Evolutionary conservation across 2,797 vertebrate genomes (phyloP).

Genomic region (Xiphorhynchus erythropygius): DNA sequence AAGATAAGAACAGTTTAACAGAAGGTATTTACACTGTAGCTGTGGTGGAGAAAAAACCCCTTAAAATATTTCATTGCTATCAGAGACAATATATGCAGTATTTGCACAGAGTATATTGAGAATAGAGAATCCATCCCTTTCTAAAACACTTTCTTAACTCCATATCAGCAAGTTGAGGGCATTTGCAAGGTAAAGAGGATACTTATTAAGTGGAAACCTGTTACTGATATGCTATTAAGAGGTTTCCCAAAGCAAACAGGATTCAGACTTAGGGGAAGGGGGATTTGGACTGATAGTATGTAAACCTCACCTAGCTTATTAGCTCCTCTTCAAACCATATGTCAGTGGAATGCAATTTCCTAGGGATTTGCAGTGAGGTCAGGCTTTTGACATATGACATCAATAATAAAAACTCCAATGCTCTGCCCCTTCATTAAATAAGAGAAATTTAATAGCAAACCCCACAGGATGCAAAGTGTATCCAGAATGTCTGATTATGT

Average conservation of each 20-base stretch:
- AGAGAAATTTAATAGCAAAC: neutral
- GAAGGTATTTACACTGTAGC: neutral
- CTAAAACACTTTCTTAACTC: neutral
- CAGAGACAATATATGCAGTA: neutral
- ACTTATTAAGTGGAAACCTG: neutral
- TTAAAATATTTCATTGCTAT: neutral
- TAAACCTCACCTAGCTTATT: constrained; percentile 27
- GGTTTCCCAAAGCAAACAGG: neutral
- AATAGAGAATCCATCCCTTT: neutral
- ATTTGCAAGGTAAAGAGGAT: neutral
- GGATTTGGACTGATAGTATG: neutral
- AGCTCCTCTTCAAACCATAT: neutral
- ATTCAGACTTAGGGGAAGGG: neutral
- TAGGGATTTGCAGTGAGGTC: constrained; percentile 12
- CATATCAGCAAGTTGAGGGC: neutral
- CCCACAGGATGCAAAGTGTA: neutral
- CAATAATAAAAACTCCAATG: neutral
- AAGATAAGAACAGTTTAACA: neutral
- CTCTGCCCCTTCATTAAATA: neutral
- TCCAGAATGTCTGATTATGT: neutral
- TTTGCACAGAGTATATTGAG: neutral
- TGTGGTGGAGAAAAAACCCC: neutral
- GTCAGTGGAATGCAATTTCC: constrained; percentile 24
- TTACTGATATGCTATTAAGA: neutral
- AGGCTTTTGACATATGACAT: constrained; percentile 20